These are phyloP conservation scores for Champsocephalus gunnari DNA, from an alignment of 2,797 vertebrate genomes.

Conservation along the genomic window DNA sequence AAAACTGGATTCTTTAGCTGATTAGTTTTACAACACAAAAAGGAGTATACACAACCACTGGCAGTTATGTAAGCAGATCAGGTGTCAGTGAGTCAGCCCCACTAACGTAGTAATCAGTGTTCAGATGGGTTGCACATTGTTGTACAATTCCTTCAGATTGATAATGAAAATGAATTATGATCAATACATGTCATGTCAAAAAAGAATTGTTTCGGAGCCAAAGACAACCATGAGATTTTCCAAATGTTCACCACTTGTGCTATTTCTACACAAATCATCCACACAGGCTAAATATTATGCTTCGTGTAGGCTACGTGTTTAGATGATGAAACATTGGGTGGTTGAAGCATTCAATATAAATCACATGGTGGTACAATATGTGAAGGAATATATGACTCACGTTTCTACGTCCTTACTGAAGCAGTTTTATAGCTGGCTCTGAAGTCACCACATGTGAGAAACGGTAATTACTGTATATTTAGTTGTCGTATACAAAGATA, in stretches of 20 bases:
- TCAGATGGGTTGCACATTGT: not conserved
- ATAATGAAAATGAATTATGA: too few relatives aligned
- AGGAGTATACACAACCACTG: not conserved
- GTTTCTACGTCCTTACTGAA: not conserved
- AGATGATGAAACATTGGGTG: not conserved
- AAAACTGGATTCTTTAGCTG: slow-evolving; percentile 20
- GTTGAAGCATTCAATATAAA: not conserved
- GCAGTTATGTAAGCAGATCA: slow-evolving; percentile 16
- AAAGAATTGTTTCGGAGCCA: not conserved
- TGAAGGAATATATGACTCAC: not conserved
- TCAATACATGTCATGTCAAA: not conserved
- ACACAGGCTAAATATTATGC: not conserved
- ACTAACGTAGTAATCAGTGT: not conserved
- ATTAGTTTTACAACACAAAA: slow-evolving; percentile 23
- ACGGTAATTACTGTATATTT: not conserved
- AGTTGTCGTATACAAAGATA: not conserved
- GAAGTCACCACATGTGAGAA: not conserved
- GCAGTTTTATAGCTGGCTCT: not conserved
- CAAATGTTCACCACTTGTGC: too few relatives aligned
- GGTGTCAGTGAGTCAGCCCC: not conserved
- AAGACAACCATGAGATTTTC: not conserved
- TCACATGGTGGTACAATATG: not conserved
- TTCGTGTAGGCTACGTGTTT: not conserved
- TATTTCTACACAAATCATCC: not conserved
- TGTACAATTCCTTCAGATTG: not conserved